Conservation (phyloP, 1,140 invertebrate species). For the Cyclina sinensis region DNA sequence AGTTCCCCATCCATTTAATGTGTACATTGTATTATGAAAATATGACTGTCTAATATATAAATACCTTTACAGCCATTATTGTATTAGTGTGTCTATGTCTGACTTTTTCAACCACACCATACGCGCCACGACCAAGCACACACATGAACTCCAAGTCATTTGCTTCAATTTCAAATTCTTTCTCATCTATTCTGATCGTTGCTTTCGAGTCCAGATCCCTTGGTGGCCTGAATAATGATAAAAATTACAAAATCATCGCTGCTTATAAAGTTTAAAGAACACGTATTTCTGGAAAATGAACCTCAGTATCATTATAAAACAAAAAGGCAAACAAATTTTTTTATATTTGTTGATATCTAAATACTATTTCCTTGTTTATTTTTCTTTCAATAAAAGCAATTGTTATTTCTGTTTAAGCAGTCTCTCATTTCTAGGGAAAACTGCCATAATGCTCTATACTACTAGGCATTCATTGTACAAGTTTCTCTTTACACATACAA, state of each 20-base stretch:
- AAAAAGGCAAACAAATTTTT: too few species aligned
- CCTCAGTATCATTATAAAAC: neutral
- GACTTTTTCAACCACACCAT: constrained; percentile 99
- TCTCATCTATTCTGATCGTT: constrained; percentile 82
- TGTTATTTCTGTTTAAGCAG: too few species aligned
- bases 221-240: constrained; percentile 80
- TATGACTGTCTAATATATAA: too few species aligned
- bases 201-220: constrained; percentile 81
- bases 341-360: too few species aligned
- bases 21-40: too few species aligned
- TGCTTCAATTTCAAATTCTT: constrained; percentile 84
- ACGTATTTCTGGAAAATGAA: neutral
- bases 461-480: too few species aligned
- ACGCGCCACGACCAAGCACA: constrained; percentile 97
- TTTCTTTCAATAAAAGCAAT: too few species aligned
- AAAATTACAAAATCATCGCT: neutral
- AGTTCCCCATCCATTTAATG: too few species aligned
- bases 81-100: constrained; percentile 94
- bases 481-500: too few species aligned
- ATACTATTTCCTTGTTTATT: too few species aligned
- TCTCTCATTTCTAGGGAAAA: too few species aligned
- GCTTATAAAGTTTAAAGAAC: neutral
- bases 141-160: constrained; percentile 88
- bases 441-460: too few species aligned
- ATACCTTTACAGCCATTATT: constrained; percentile 97